A percentile compares a stretch with the other conserved stretches of the same genome.
Evolutionary conservation across 2,888 invertebrate species (phyloP).

Genomic region (Ennomos erosarius): DNA sequence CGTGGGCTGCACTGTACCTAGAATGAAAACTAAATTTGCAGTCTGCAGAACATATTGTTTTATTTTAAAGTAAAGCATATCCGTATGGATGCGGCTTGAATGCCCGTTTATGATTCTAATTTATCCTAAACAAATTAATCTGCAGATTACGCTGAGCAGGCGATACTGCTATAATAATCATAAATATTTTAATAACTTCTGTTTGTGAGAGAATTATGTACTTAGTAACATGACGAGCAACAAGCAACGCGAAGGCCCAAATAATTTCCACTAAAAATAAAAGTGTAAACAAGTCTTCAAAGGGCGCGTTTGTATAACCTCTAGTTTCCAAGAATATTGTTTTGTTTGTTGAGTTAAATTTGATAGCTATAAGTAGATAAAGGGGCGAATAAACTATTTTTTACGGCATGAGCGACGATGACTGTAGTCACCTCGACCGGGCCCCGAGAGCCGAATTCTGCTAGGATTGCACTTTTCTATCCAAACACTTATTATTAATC

Average conservation of each 20-base stretch:
- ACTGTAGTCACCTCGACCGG: constrained; percentile 26
- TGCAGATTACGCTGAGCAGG: too few species aligned
- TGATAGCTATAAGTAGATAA: constrained; percentile 59
- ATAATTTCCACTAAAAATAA: constrained; percentile 12
- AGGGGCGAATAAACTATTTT: constrained; percentile 41
- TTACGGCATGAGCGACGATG: constrained; percentile 34
- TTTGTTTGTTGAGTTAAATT: constrained; percentile 50
- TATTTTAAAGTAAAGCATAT: too few species aligned
- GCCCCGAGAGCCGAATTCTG: constrained; percentile 25
- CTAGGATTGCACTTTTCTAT: constrained; percentile 30
- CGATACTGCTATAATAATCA: too few species aligned
- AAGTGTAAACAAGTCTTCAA: constrained; percentile 19
- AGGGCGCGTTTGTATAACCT: constrained; percentile 17
- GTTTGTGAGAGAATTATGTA: too few species aligned
- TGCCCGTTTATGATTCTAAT: too few species aligned
- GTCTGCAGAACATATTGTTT: too few species aligned
- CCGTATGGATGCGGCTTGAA: too few species aligned
- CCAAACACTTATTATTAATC: constrained; percentile 33
- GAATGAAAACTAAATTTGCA: too few species aligned
- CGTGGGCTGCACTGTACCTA: too few species aligned
- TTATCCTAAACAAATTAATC: too few species aligned
- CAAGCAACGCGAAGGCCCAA: neutral
- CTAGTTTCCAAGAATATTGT: constrained; percentile 32
- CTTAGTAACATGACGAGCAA: too few species aligned
- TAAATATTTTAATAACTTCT: too few species aligned